phyloP scores from a whole-genome alignment of 2,797 vertebrate species.

The Anabacerthia variegaticeps region DNA sequence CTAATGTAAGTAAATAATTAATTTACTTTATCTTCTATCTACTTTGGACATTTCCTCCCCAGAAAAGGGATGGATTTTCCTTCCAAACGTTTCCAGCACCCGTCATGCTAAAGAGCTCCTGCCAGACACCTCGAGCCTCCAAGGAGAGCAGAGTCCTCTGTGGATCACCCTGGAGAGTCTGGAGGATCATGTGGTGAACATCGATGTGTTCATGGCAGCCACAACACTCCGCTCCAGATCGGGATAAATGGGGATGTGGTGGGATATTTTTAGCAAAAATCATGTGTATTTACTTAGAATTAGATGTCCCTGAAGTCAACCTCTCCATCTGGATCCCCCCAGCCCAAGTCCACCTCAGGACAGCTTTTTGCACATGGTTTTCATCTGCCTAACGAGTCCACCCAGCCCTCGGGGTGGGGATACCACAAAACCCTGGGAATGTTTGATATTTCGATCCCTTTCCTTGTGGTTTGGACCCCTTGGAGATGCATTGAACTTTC shows the following conservation, averaged over 20 bases:
- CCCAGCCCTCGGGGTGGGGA: neutral
- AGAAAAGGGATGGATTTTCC: neutral
- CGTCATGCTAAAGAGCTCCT: fast-evolving
- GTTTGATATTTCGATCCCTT: neutral
- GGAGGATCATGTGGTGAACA: fast-evolving
- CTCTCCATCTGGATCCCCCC: neutral
- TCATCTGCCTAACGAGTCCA: neutral
- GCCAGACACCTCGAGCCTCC: neutral
- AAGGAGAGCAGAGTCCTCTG: neutral
- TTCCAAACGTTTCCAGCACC: neutral
- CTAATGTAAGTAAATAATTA: slow-evolving; percentile 20
- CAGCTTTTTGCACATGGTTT: neutral
- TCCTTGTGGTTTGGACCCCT: neutral
- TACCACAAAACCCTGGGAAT: neutral
- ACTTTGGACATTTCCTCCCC: neutral
- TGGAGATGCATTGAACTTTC: neutral
- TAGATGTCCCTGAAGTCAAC: neutral
- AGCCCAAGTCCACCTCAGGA: neutral
- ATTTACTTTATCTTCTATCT: neutral
- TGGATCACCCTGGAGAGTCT: fast-evolving
- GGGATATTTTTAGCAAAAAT: neutral
- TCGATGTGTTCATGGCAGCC: neutral
- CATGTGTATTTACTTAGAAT: neutral
- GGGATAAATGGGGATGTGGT: neutral
- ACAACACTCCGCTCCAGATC: fast-evolving